Base-by-base conservation (phyloP, 2,113 vertebrate genomes). In the Paralichthys olivaceus region DNA sequence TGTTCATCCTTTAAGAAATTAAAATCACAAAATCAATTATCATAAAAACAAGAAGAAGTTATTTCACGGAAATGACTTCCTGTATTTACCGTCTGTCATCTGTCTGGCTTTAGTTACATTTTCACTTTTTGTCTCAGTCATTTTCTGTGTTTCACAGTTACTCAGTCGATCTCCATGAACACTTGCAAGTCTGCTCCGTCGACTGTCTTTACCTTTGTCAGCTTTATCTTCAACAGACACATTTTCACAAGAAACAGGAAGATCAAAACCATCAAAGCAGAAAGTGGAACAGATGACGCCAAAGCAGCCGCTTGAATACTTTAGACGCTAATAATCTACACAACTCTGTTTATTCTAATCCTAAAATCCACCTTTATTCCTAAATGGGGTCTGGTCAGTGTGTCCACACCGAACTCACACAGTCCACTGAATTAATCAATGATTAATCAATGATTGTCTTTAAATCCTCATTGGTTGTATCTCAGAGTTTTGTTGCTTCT, bases 191-290 rank as follows among this genome's bases (percentile, higher is more conserved):
- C 20, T 56, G 14, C 5, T 15, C 23, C 34, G 15, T 20, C 0
- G 23, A 40, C 1, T 1, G 28, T 11, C 40, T 28, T 23, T 0
- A 2, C 53, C 26, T 58, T 40, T 4, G 5, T 15, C 1, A 32
- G 1, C 13, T 22, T 37, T 11, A 66, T 61, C 23, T 60, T 0
- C 7, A 37, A 68, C 75, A 55, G 22, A 17, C 54, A 23, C 19
- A 40, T 40, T 8, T 20, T 71, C 12, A 23, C 51, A 7, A 40
- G 32, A 51, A 64, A 72, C 53, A 58, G 43, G 28, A 54, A 34
- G 59, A 56, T 22, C 54, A 34, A 51, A 66, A 73, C 29, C 29
- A 76, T n/a, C 32, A 43, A 7, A 23, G 32, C 40, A 11, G 26
- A 32, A 32, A 20, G 3, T 69, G 34, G 40, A 43, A 43, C 40